These are phyloP conservation scores for Drosophila mayri DNA, from an alignment of 1,140 invertebrate species.

Conservation along the genomic window DNA sequence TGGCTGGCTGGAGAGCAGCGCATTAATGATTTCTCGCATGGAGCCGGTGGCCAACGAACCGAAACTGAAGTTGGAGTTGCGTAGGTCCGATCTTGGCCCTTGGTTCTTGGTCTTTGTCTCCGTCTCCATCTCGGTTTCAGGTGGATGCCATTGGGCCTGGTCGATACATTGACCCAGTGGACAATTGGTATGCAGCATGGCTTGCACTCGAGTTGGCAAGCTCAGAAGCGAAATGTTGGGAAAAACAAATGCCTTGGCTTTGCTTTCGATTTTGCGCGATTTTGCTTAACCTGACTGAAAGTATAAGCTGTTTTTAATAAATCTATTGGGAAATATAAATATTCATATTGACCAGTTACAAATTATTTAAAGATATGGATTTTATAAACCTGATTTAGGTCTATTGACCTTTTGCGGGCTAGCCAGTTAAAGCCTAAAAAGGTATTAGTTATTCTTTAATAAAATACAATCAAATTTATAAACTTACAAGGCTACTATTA, in stretches of 20 bases:
- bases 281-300: slow-evolving; percentile 10
- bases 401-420: background rate
- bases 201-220: slow-evolving; percentile 46
- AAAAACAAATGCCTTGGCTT: slow-evolving; percentile 39
- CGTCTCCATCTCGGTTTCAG: background rate
- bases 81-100: slow-evolving; percentile 35
- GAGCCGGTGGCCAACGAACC: slow-evolving; percentile 17
- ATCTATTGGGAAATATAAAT: slow-evolving; percentile 46
- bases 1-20: slow-evolving; percentile 19
- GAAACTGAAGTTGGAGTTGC: slow-evolving; percentile 16
- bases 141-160: slow-evolving; percentile 29
- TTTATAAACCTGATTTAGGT: background rate
- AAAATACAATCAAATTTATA: background rate
- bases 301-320: background rate
- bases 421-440: background rate
- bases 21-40: slow-evolving; percentile 52
- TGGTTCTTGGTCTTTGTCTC: slow-evolving; percentile 35
- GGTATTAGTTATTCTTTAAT: background rate
- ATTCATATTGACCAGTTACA: background rate
- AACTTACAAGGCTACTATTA: background rate
- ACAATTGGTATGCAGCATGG: slow-evolving; percentile 72
- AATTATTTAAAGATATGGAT: background rate
- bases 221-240: slow-evolving; percentile 24
- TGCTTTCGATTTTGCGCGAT: slow-evolving; percentile 43
- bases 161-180: slow-evolving; percentile 77